Base-by-base conservation (phyloP, 2,797 vertebrate species). In the Lophotriccus pileatus region DNA sequence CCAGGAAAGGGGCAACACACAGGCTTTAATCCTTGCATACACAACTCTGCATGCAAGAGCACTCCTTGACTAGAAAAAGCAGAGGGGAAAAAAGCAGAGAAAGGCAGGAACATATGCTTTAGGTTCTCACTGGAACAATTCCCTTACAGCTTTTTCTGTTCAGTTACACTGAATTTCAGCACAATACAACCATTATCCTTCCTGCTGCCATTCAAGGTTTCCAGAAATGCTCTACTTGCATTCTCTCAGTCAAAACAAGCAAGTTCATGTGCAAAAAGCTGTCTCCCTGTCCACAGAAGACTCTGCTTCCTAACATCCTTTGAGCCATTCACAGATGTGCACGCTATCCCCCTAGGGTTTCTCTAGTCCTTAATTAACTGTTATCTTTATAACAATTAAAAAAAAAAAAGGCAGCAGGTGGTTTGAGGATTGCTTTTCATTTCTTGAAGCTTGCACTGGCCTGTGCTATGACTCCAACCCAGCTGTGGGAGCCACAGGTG, bases 331-430 rank as follows among this genome's bases (percentile, higher is more conserved):
- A n/a, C 49, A 82, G 44, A 46, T 6, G 0, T 11, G 22, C 64
- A 82, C 23, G 4, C 19, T 32, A 37, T 11, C 76, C 56, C 86
- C 52, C 60, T 63, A 0, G 0, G 44, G 44, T 53, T 79, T 53
- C 76, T 36, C 56, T 13, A 53, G 25, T 58, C 49, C 50, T 94
- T 94, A 96, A 89, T 94, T 93, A 95, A 91, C 74, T 62, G 67
- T 24, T 91, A 37, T 30, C 44, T 44, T 83, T 79, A 46, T 25
- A 93, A 85, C 47, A 90, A 59, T 59, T 81, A 46, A 46, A 46
- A 46, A 39, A 74, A 43, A 27, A 43, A 66, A 87, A 73, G 68
- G 75, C 72, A 89, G 75, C 0, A 0, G 44, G 81, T 49, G 68
- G 64, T 14, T 77, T 87, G 68, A 41, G 68, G 87, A 64, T 20